Evolutionary conservation across 2,797 vertebrate genomes (phyloP).

Genomic region (Peromyscus melanophrys): DNA sequence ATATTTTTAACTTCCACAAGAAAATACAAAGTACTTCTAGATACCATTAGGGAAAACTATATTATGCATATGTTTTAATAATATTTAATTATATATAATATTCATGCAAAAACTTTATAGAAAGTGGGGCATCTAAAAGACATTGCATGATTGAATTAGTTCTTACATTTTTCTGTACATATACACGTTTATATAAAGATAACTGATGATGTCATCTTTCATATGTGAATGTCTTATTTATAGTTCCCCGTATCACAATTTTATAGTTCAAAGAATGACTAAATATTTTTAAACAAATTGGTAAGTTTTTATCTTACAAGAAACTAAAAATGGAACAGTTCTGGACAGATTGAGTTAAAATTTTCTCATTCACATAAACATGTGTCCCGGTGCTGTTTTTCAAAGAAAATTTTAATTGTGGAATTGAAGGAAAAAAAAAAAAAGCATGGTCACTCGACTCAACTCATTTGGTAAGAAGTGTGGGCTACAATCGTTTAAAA

Average conservation of each 20-base stretch:
- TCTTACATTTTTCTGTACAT: conserved; percentile 86
- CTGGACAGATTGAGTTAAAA: conserved; percentile 65
- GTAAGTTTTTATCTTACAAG: conserved; percentile 71
- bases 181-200: conserved; percentile 73
- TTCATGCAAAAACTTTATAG: conserved; percentile 90
- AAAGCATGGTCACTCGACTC: background rate
- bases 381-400: conserved; percentile 54
- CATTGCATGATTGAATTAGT: conserved; percentile 88
- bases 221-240: conserved; percentile 58
- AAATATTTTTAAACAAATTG: conserved; percentile 62
- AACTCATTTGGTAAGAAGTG: conserved; percentile 39
- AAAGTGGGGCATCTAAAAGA: conserved; percentile 90
- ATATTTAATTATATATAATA: conserved; percentile 91
- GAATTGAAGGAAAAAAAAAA: background rate
- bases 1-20: conserved; percentile 89
- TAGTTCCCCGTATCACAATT: conserved; percentile 82
- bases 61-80: conserved; percentile 92
- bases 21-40: conserved; percentile 91
- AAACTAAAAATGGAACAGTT: conserved; percentile 77
- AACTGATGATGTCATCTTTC: conserved; percentile 68
- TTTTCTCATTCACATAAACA: conserved; percentile 59
- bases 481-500: background rate
- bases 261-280: conserved; percentile 78
- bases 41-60: conserved; percentile 90
- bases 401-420: conserved; percentile 71